These are phyloP conservation scores for Varecia variegata DNA, from an alignment of 2,797 vertebrate species.

Conservation along the genomic window DNA sequence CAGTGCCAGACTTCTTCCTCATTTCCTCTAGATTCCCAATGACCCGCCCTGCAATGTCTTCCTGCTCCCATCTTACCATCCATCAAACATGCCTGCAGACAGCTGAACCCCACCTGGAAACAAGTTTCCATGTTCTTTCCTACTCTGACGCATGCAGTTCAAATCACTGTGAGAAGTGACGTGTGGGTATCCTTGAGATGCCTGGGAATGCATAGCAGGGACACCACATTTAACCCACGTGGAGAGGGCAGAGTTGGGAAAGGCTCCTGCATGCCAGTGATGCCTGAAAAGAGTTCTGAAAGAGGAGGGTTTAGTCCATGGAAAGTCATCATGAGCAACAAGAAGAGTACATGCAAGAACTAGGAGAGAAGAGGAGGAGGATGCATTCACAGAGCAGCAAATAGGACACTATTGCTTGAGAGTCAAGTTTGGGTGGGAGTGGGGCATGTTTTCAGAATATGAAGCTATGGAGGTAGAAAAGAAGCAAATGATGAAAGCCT, in stretches of 20 bases:
- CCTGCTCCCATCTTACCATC: not conserved
- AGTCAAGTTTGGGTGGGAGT: not conserved
- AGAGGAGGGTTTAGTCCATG: rapidly evolving
- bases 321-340: not conserved
- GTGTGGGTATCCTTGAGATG: not conserved
- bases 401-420: not conserved
- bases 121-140: not conserved
- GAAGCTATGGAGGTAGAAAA: not conserved
- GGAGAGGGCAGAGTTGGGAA: not conserved
- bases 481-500: not conserved
- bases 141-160: not conserved
- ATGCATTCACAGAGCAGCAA: not conserved
- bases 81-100: not conserved
- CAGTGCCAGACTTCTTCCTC: not conserved
- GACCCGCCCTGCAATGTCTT: not conserved
- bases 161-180: not conserved
- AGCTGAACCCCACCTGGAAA: not conserved
- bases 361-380: not conserved
- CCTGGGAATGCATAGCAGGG: not conserved
- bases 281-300: not conserved
- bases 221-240: not conserved
- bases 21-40: not conserved
- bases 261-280: not conserved
- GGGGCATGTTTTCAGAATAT: not conserved
- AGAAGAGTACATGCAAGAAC: not conserved